Conservation (phyloP, 2,113 vertebrate species). For the Ibidorhyncha struthersii region DNA sequence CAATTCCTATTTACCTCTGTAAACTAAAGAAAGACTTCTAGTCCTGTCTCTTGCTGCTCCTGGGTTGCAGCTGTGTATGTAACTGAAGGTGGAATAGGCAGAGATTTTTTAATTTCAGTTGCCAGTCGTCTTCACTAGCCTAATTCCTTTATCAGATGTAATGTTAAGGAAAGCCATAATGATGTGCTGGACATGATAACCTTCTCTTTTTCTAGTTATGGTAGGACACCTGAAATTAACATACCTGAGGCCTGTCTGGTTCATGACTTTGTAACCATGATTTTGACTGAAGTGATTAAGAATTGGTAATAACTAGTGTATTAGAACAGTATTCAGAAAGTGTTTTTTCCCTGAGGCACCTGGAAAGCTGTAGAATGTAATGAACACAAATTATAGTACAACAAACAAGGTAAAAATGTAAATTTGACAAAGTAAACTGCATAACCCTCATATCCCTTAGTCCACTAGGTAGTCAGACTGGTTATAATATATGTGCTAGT, state of each 20-base stretch:
- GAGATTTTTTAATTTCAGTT: not conserved
- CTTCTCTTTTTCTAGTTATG: not conserved
- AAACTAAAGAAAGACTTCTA: not conserved
- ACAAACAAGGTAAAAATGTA: not conserved
- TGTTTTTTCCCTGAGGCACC: not conserved
- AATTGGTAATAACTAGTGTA: not conserved
- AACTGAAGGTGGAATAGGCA: not conserved
- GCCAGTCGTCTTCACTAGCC: not conserved
- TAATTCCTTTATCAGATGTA: not conserved
- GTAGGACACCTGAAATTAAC: not conserved
- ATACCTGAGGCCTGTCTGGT: not conserved
- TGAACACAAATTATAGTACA: not conserved
- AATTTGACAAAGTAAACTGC: not conserved
- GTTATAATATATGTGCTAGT: not conserved
- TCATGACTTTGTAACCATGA: not conserved
- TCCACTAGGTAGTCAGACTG: not conserved
- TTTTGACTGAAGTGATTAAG: not conserved
- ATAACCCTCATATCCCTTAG: not conserved
- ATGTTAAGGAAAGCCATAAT: not conserved
- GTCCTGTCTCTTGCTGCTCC: not conserved
- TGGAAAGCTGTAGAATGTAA: not conserved
- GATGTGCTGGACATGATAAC: not conserved
- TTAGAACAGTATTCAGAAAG: not conserved
- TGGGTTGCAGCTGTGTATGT: not conserved
- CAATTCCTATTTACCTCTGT: not conserved